Percentiles rank a stretch among this genome's conserved stretches.
Evolutionary conservation across 2,888 invertebrate genomes (phyloP).

Genomic region (Ichneumoninae sp.): DNA sequence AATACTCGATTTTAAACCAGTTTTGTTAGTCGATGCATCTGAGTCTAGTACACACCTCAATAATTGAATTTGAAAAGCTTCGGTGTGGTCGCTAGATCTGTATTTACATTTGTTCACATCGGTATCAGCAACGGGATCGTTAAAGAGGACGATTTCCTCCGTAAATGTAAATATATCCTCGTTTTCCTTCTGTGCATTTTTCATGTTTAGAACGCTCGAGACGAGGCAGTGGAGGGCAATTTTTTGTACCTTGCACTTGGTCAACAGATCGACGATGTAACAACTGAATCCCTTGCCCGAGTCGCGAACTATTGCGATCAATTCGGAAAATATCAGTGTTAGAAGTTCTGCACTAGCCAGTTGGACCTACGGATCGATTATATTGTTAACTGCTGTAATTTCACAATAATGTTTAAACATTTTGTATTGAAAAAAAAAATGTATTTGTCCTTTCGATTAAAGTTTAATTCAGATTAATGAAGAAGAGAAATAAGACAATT

Average conservation of each 20-base stretch:
- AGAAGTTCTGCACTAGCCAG: slow-evolving; percentile 91
- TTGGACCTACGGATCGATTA: slow-evolving; percentile 86
- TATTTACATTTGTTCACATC: slow-evolving; percentile 86
- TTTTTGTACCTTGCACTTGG: slow-evolving; percentile 93
- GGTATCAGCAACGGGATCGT: slow-evolving; percentile 86
- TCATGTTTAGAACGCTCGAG: slow-evolving; percentile 89
- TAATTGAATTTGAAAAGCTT: slow-evolving; percentile 89
- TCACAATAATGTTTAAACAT: background rate
- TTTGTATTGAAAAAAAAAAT: background rate
- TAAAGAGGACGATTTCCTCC: slow-evolving; percentile 90
- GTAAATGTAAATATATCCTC: slow-evolving; percentile 88
- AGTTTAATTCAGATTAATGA: background rate
- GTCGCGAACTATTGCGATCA: slow-evolving; percentile 90
- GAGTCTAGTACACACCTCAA: slow-evolving; percentile 84
- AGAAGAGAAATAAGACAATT: slow-evolving; percentile 1
- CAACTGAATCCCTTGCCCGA: slow-evolving; percentile 91
- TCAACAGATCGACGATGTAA: slow-evolving; percentile 90
- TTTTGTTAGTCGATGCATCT: background rate
- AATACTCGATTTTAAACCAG: background rate
- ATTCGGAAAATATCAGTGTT: slow-evolving; percentile 89
- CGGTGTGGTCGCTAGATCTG: slow-evolving; percentile 87
- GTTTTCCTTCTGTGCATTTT: slow-evolving; percentile 81
- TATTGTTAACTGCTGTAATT: background rate
- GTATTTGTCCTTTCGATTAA: background rate
- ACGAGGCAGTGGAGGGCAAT: slow-evolving; percentile 92